A percentile compares a stretch with the other conserved stretches of the same genome.
phyloP scores from a whole-genome alignment of 2,888 invertebrate genomes.

The Andrena bucephala region DNA sequence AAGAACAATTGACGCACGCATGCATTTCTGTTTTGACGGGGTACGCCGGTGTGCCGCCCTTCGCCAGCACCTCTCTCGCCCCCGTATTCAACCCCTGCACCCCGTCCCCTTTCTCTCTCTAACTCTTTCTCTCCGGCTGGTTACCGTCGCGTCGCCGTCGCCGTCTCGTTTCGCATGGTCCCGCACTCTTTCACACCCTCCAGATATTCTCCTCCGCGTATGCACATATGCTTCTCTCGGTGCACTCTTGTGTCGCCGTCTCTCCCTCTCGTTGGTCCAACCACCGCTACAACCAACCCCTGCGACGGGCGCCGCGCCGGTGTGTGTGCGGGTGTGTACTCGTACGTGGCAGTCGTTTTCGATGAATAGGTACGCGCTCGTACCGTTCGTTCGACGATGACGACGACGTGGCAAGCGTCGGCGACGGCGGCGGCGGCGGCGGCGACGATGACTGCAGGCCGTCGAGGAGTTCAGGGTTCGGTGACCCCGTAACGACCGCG shows the following conservation, averaged over 20 bases:
- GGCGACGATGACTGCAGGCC: constrained; percentile 60
- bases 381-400: constrained; percentile 63
- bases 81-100: constrained; percentile 26
- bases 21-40: constrained; percentile 78
- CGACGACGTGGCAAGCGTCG: constrained; percentile 44
- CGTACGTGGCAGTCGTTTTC: constrained; percentile 67
- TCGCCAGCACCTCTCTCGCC: constrained; percentile 44
- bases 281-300: constrained; percentile 46
- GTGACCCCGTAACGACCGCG: constrained; percentile 77
- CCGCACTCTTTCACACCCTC: constrained; percentile 79
- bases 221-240: constrained; percentile 68
- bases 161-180: constrained; percentile 71
- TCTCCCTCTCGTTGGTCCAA: constrained; percentile 54
- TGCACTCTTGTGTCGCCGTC: constrained; percentile 41
- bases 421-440: constrained; percentile 33
- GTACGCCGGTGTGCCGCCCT: constrained; percentile 53
- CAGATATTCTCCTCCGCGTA: constrained; percentile 73
- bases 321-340: constrained; percentile 27
- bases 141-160: constrained; percentile 40
- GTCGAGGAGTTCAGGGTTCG: constrained; percentile 75
- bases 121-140: constrained; percentile 40
- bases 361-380: constrained; percentile 73
- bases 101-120: constrained; percentile 15
- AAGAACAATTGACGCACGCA: constrained; percentile 79
- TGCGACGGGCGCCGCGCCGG: constrained; percentile 1